Base-by-base conservation (phyloP, 1,140 invertebrate species). In the Paracyclopina nana region DNA sequence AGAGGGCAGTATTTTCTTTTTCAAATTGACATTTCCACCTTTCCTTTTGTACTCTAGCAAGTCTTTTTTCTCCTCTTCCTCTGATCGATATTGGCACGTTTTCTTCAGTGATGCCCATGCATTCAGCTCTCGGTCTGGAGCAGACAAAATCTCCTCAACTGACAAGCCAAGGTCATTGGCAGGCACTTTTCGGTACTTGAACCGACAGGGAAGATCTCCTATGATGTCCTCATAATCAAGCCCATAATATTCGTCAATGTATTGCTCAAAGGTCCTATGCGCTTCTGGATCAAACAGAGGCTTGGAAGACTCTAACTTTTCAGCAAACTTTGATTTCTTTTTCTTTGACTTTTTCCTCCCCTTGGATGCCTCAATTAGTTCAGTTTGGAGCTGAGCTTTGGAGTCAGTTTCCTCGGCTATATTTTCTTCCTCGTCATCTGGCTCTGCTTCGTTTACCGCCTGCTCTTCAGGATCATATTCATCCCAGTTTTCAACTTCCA, bases 161-260 rank as follows among this genome's bases (percentile, higher is more conserved):
- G 74, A 76, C 8, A 97, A 66, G 2, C 92, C 92, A 68, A 80
- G 97, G 65, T 80, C 74, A 67, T 95, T 95, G 0, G 87, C 76
- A 16, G 78, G 68, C 4, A 88, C 84, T 61, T 82, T 71, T 29
- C 85, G 72, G 61, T 97, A 97, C 60, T 90, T 90, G 64, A 94
- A 97, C 59, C 84, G 71, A 57, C 86, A 92, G 0, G 84, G 83
- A 50, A 82, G 60, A 64, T 92, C 85, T 46, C 62, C 84, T 53
- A 96, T 80, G 28, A 95, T 74, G 66, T 96, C 91, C 63, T 97
- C 91, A 67, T 79, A 95, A 64, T 92, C 84, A 54, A 95, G 67
- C 56, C 79, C 77, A 60, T 94, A 95, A 66, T 92, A 92, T 63
- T 94, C 85, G 62, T 94, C 81, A 58, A 90, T 75, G 63, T 92